Base-by-base conservation (phyloP, 2,888 invertebrate genomes). In the Aporophyla lueneburgensis region DNA sequence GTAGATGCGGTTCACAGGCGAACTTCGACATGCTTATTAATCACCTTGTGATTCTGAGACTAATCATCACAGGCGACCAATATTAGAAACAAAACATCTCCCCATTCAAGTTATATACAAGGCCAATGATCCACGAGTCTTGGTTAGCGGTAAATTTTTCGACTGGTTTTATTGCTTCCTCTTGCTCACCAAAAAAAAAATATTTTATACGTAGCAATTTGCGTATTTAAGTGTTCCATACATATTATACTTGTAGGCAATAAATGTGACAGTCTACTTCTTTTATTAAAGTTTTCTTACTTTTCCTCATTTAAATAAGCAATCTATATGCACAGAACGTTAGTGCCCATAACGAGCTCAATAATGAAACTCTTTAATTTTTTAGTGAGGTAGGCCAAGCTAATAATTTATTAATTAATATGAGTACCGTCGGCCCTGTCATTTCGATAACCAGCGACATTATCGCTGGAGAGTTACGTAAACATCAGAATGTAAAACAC, bases 401-500 rank as follows among this genome's bases (percentile, higher is more conserved):
- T 93, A 91, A 94, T 95, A 93, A 94, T 95, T 95, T 91, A 95
- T 95, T 95, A 95, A 96, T 96, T 95, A 96, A 95, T 94, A 93
- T 93, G 94, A 92, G 93, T 90, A 91, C 92, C 91, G 91, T 89
- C 90, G 90, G 92, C 91, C 89, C 90, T 94, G 94, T 94, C 94
- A 94, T 93, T 92, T 92, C 92, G 92, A 92, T 93, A 91, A 91
- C 91, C 90, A 90, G 92, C 91, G 94, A 96, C 96, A 96, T 95
- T 95, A 95, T 95, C 93, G 93, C 90, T 93, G 92, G 95, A 96
- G 96, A 94, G 96, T 93, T 94, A 92, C 92, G 96, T 95, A 95
- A 96, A 96, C 95, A 96, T 94, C 93, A 95, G 89, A 94, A 95
- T 96, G 95, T 96, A 95, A 94, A 96, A 96, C 96, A 95, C 93